Evolutionary conservation across 2,888 invertebrate species (phyloP), one percentile per base, ranked within the genome.

Genomic region (Monoplex corrugatus): DNA sequence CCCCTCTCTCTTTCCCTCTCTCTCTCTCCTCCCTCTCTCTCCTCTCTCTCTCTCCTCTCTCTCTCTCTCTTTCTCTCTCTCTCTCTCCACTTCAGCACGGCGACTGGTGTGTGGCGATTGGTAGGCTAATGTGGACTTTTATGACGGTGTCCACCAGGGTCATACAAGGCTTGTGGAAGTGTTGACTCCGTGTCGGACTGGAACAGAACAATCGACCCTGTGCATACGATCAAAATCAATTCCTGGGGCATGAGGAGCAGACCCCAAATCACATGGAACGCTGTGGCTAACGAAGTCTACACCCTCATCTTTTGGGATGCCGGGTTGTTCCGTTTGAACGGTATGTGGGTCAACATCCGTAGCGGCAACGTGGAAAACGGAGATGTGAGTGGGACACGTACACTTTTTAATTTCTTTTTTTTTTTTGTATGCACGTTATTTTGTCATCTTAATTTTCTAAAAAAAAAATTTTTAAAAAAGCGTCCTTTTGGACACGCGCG

Each of bases 271-370:
- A 63, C 28, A 0, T 85, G 85, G 85, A 35, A 3, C 38, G 5
- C 38, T 16, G 28, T 63, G 40, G 40, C 5, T 6, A 45, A 40
- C 23, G 63, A 1, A 5, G 8, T 2, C 13, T 85, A 85, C 85
- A 63, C 85, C 63, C 63, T 85, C 38, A 38, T 44, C 57, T 57
- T 85, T 28, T 85, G 85, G 85, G 85, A 85, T 40, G 63, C 40
- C 32, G 85, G 85, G 38, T 45, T 10, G 32, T 57, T 85, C 57
- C 57, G 23, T 38, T 63, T 63, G 63, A 19, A 85, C 0, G 85
- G 85, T 2, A 44, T 85, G 63, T 85, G 85, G 85, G 50, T 85
- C 57, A 85, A 85, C 85, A 85, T 63, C 23, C 28, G 38, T 0
- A 63, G 85, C 5, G 63, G 38, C 0, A 63, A 23, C n/a, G 57